Evolutionary conservation across 2,888 invertebrate genomes (phyloP), one percentile per base, ranked within the genome.

Genomic region (Crepidodera aurea): DNA sequence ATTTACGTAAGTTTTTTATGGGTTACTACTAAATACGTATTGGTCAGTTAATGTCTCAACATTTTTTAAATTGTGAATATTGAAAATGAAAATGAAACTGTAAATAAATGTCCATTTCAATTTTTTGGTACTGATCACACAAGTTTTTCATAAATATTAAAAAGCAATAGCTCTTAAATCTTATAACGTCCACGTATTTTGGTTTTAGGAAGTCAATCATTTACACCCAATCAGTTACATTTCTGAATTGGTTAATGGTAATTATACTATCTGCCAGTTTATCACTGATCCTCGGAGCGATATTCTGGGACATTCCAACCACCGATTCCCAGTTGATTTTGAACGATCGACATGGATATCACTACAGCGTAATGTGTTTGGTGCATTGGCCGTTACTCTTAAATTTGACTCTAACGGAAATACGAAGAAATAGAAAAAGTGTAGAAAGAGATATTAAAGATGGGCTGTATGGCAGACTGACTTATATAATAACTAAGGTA

Each of bases 251-350:
- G 83, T 85, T 94, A 29, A 88, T 88, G 39, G 87, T 92, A 66
- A 85, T 95, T 8, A 84, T 95, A 15, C 84, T 93, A 12, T 90
- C 94, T 0, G 92, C 91, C 1, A 85, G 92, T 66, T 85, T 96
- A 75, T 95, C 96, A 1, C 85, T 96, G 54, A 83, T 92, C 68
- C 87, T 93, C 27, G 96, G 96, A 37, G 90, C 92, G 69, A 88
- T 95, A 71, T 96, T 93, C 80, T 95, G 94, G 94, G 93, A 95
- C 76, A 86, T 95, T 2, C 90, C 93, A 0, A 84, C 89, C 32
- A 87, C 90, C 2, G 93, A 93, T 78, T 84, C 89, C 1, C 88
- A 91, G 82, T 77, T 92, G 51, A 85, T 86, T 37, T 85, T 90
- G 71, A 90, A 91, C 78, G 92, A 92, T 78, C 84, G 96, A 60